Evolutionary conservation across 2,797 vertebrate genomes (phyloP).

Genomic region (Bryconaethiops microstoma): DNA sequence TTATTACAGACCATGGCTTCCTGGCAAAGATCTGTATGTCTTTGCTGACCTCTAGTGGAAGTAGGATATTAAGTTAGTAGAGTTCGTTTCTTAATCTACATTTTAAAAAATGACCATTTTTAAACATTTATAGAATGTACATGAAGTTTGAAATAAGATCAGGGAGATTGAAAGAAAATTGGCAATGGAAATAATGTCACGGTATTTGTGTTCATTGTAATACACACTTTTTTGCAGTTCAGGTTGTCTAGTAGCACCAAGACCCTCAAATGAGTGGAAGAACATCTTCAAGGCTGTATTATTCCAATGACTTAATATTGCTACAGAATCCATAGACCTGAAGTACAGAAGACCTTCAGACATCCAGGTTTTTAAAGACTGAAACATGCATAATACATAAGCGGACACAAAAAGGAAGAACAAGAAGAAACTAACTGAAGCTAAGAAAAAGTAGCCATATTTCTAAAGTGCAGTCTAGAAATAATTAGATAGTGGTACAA

Average conservation of each 20-base stretch:
- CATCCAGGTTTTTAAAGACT: too few relatives aligned
- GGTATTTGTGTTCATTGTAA: neutral
- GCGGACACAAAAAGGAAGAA: too few relatives aligned
- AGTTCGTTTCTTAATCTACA: neutral
- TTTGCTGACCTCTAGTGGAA: slow-evolving; percentile 47
- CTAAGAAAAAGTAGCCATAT: neutral
- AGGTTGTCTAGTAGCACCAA: neutral
- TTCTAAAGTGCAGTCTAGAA: neutral
- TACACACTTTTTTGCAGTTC: neutral
- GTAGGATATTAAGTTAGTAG: neutral
- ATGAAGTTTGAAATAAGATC: neutral
- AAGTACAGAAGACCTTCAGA: too few relatives aligned
- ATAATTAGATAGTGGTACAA: neutral
- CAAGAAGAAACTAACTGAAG: too few relatives aligned
- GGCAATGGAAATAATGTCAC: too few relatives aligned
- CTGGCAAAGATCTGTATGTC: neutral
- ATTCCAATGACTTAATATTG: too few relatives aligned
- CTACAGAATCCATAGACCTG: too few relatives aligned
- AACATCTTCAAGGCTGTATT: too few relatives aligned
- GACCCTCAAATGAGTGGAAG: neutral
- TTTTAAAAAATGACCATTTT: neutral
- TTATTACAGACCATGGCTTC: neutral
- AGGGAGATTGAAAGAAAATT: neutral
- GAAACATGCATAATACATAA: too few relatives aligned
- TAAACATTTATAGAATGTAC: neutral